Evolutionary conservation across 2,113 vertebrate species (phyloP).

Genomic region (Zosterops hypoxanthus): DNA sequence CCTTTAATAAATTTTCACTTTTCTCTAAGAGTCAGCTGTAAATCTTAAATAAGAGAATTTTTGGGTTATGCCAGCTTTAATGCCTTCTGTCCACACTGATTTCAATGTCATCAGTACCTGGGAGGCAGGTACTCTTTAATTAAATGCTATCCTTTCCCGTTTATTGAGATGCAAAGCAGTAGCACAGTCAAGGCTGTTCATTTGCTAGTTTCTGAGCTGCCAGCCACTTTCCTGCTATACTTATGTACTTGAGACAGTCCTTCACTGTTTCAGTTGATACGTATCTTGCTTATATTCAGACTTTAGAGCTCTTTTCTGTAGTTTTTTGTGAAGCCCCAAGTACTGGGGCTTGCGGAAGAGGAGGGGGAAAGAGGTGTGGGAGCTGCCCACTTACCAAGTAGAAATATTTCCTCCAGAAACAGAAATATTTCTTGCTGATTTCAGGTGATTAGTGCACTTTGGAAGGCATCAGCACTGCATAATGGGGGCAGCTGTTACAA

Average conservation of each 20-base stretch:
- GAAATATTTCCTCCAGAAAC: neutral
- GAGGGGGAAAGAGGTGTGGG: neutral
- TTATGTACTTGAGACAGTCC: neutral
- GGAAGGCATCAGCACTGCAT: neutral
- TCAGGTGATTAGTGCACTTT: neutral
- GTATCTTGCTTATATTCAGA: neutral
- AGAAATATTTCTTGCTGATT: neutral
- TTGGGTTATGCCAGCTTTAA: constrained; percentile 58
- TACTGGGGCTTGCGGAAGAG: neutral
- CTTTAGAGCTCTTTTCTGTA: neutral
- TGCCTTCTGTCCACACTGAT: constrained; percentile 64
- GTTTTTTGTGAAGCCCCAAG: neutral
- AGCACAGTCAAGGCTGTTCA: neutral
- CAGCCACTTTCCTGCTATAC: neutral
- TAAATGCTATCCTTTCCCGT: constrained; percentile 51
- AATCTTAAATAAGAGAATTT: constrained; percentile 74
- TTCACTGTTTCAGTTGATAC: neutral
- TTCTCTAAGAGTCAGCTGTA: constrained; percentile 68
- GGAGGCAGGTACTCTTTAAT: constrained; percentile 68
- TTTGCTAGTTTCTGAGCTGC: constrained; percentile 23
- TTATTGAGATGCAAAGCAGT: constrained; percentile 18
- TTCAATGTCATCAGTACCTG: constrained; percentile 72
- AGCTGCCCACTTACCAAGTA: neutral
- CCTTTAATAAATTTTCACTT: constrained; percentile 76
- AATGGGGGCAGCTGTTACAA: neutral